Evolutionary conservation across 2,113 vertebrate genomes (phyloP).

Genomic region (Burhinus bistriatus): DNA sequence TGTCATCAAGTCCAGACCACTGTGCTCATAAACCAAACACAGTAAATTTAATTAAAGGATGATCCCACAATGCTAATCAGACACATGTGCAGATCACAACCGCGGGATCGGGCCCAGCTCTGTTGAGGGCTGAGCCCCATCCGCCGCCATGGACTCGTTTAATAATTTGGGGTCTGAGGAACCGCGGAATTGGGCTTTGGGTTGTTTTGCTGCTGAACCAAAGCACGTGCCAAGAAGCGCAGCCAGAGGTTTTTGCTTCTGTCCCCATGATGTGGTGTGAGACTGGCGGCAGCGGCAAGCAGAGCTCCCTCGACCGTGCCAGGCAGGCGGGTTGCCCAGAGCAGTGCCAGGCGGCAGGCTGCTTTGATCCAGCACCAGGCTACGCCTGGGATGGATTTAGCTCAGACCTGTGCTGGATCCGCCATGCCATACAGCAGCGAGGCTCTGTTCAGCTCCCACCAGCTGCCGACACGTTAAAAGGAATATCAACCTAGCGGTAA

Average conservation of each 20-base stretch:
- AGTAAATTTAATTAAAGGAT: conserved; percentile 39
- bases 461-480: background rate
- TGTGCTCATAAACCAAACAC: conserved; percentile 46
- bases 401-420: background rate
- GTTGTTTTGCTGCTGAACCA: background rate
- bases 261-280: background rate
- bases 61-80: conserved; percentile 32
- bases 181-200: background rate
- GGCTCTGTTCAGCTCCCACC: background rate
- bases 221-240: background rate
- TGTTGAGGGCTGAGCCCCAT: background rate
- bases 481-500: background rate
- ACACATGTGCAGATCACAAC: background rate
- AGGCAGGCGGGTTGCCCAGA: background rate
- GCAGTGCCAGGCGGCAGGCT: background rate
- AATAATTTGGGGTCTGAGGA: background rate
- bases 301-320: background rate
- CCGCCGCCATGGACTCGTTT: fast-evolving
- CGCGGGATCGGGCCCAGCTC: background rate
- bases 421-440: background rate
- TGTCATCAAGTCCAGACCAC: conserved; percentile 34
- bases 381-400: background rate
- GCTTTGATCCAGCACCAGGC: background rate
- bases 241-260: background rate
- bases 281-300: background rate